These are phyloP conservation scores for Drosophila diplacantha DNA, from an alignment of 2,888 invertebrate species.

Conservation along the genomic window DNA sequence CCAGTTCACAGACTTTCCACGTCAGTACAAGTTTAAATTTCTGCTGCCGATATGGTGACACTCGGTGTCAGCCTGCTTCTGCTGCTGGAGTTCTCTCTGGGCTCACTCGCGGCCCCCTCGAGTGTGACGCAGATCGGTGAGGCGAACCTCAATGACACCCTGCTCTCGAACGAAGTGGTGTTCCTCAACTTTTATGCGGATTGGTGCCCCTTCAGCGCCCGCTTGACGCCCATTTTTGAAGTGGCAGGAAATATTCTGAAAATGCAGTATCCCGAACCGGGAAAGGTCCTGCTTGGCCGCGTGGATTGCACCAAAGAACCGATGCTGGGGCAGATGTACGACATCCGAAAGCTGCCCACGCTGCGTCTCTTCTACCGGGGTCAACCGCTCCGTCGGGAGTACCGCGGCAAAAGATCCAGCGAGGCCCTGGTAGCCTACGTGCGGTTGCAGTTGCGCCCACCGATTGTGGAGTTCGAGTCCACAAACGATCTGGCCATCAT, in stretches of 20 bases:
- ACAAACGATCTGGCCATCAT: slow-evolving; percentile 26
- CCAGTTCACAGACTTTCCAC: not conserved
- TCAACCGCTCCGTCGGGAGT: slow-evolving; percentile 45
- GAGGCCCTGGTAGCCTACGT: slow-evolving; percentile 49
- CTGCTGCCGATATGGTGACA: slow-evolving; percentile 7
- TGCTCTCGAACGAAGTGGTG: slow-evolving; percentile 47
- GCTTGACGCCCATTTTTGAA: slow-evolving; percentile 47
- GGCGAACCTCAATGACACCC: slow-evolving; percentile 36
- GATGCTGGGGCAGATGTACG: slow-evolving; percentile 25
- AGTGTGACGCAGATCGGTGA: slow-evolving; percentile 36
- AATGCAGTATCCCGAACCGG: slow-evolving; percentile 10
- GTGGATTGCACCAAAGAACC: slow-evolving; percentile 45
- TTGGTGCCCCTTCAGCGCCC: slow-evolving; percentile 53
- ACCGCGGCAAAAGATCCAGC: slow-evolving; percentile 50
- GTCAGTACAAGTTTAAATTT: slow-evolving; percentile 9
- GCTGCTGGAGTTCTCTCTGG: not conserved
- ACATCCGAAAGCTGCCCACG: slow-evolving; percentile 52
- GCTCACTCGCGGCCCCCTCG: not conserved
- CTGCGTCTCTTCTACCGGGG: slow-evolving; percentile 43
- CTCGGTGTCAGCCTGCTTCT: slow-evolving; percentile 3
- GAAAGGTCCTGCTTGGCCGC: slow-evolving; percentile 39
- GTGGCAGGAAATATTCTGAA: slow-evolving; percentile 32
- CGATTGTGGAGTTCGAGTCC: slow-evolving; percentile 19
- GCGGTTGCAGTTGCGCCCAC: slow-evolving; percentile 21
- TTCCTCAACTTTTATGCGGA: slow-evolving; percentile 59